phyloP scores from a whole-genome alignment of 2,888 invertebrate genomes.

The Stictocephala bisonia region DNA sequence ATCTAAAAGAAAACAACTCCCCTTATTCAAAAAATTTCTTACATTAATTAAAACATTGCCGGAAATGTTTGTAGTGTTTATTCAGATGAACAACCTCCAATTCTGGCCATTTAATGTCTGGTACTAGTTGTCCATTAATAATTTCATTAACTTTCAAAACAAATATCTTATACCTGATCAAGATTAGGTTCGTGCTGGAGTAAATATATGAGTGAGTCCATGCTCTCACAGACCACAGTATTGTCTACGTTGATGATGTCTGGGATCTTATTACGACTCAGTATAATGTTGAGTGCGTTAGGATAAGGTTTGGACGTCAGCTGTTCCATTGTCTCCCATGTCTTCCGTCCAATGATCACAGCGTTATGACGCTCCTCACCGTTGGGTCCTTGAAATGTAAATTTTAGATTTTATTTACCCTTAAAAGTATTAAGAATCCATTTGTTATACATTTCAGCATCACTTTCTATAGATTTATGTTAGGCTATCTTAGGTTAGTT shows the following conservation, averaged over 20 bases:
- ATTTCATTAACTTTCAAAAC: too few species aligned
- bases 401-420: too few species aligned
- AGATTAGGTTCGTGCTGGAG: constrained; percentile 8
- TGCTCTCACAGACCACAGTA: constrained; percentile 23
- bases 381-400: constrained; percentile 2
- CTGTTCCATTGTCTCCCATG: constrained; percentile 47
- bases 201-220: constrained; percentile 3
- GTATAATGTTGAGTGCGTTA: constrained; percentile 38
- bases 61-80: too few species aligned
- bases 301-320: constrained; percentile 44
- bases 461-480: too few species aligned
- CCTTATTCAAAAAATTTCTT: too few species aligned
- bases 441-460: too few species aligned
- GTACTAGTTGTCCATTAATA: background rate
- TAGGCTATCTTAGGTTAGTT: too few species aligned
- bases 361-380: constrained; percentile 28
- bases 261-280: constrained; percentile 24
- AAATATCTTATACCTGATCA: constrained; percentile 30
- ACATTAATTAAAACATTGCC: too few species aligned
- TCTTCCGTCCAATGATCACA: constrained; percentile 44
- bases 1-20: too few species aligned
- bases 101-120: too few species aligned
- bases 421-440: too few species aligned
- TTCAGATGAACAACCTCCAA: too few species aligned
- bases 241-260: constrained; percentile 18